phyloP scores from a whole-genome alignment of 2,113 vertebrate species.

The Collichthys lucidus region DNA sequence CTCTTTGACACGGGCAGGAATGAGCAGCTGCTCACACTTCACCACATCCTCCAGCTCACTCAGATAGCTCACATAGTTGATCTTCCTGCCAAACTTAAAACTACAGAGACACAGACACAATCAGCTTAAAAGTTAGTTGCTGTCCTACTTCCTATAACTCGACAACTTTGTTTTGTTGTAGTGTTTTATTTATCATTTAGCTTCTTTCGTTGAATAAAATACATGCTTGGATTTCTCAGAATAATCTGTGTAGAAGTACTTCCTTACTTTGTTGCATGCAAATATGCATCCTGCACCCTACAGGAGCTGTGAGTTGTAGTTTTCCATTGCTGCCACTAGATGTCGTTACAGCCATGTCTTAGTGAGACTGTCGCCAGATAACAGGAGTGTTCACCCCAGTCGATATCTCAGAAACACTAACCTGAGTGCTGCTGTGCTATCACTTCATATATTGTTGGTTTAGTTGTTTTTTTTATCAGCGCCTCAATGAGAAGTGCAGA shows the following conservation, averaged over 20 bases:
- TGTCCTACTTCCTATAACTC: too few species aligned
- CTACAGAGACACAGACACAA: conserved; percentile 71
- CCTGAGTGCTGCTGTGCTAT: background rate
- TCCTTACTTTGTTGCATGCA: too few species aligned
- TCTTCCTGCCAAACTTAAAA: conserved; percentile 97
- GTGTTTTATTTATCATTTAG: too few species aligned
- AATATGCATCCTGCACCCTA: too few species aligned
- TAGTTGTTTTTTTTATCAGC: background rate
- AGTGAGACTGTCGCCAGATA: too few species aligned
- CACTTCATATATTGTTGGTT: background rate
- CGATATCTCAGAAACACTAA: too few species aligned
- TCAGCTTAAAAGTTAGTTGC: background rate
- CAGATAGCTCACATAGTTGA: conserved; percentile 97
- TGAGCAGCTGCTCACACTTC: conserved; percentile 95
- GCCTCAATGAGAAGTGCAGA: background rate
- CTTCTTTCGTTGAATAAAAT: too few species aligned
- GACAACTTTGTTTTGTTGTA: too few species aligned
- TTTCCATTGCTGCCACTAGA: background rate
- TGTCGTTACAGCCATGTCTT: background rate
- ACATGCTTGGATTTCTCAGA: too few species aligned
- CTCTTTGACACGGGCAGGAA: conserved; percentile 93
- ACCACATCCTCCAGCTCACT: conserved; percentile 96
- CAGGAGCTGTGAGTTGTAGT: background rate
- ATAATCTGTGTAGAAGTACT: background rate
- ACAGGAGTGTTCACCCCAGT: background rate